phyloP scores from a whole-genome alignment of 2,888 invertebrate species.

The Nomada fucata region DNA sequence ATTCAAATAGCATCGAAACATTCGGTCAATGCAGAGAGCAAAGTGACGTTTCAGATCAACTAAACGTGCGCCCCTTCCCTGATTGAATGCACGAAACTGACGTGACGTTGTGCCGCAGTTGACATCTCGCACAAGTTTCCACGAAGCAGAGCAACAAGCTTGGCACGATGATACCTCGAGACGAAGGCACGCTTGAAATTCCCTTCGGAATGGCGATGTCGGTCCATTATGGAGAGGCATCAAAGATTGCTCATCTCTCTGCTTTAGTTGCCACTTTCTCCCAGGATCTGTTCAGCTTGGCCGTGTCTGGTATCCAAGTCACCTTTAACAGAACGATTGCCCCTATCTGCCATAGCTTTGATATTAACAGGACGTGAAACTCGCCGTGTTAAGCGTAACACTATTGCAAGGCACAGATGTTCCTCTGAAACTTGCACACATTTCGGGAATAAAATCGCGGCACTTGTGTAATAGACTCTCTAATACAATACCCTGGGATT shows the following conservation, averaged over 20 bases:
- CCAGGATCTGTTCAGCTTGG: slow-evolving; percentile 25
- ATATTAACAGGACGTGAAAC: slow-evolving; percentile 19
- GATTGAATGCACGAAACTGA: slow-evolving; percentile 7
- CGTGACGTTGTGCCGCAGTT: slow-evolving; percentile 35
- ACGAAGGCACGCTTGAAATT: slow-evolving; percentile 40
- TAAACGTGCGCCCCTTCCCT: background rate
- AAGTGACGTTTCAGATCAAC: background rate
- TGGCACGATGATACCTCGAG: slow-evolving; percentile 33
- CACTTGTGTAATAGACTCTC: background rate
- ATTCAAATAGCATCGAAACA: background rate
- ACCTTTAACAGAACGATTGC: slow-evolving; percentile 6
- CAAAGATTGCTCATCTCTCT: slow-evolving; percentile 41
- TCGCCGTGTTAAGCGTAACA: background rate
- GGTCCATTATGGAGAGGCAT: slow-evolving; percentile 20
- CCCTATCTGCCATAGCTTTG: slow-evolving; percentile 9
- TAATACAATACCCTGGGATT: background rate
- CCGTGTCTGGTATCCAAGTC: slow-evolving; percentile 4
- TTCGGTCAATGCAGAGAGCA: background rate
- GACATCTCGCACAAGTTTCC: slow-evolving; percentile 36
- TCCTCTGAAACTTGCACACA: background rate
- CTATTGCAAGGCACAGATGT: background rate
- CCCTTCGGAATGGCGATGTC: slow-evolving; percentile 17
- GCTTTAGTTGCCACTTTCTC: slow-evolving; percentile 34
- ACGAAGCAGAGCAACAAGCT: slow-evolving; percentile 9
- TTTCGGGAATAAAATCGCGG: background rate